Evolutionary conservation across 2,888 invertebrate genomes (phyloP), one percentile per base, ranked within the genome.

Genomic region (Helicoverpa assulta): DNA sequence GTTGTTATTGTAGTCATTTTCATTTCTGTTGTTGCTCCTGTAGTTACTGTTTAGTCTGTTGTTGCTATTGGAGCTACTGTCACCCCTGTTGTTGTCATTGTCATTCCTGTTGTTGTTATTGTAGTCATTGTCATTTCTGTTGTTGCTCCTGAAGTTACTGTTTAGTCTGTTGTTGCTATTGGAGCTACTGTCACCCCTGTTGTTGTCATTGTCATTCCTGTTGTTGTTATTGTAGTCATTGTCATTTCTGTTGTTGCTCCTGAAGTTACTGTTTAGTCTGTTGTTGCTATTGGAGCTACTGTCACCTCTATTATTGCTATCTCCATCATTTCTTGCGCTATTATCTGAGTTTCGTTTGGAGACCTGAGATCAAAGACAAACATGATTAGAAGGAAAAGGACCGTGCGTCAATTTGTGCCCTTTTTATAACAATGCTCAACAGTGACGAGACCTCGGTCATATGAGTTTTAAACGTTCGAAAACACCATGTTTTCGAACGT

Each of bases 301-400:
- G 14, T 5, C 19, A 18, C 4, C 26, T 40, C 40, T 12, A 14
- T 14, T 40, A 40, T 40, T 12, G 14, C 40, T 40, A 43, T 16
- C 43, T 14, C 43, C n/a, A 40, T 40, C 19, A 43, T 56, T 73
- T 8, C 10, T 59, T 18, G 50, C 53, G 10, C 26, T 26, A 26
- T 26, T 26, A 26, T 53, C 21, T 0, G 14, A 4, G 33, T 69
- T 37, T 16, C 47, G 60, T 18, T 66, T 59, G 37, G 74, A 50
- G 4, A 67, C 8, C 78, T 78, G 71, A 29, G 70, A 76, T 62
- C 16, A 61, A 63, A 43, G 43, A 43, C 1, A 29, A 43, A n/a
- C 0, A 1, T 14, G 18, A 33, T 50, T 1, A 40, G 16, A 7
- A 33, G 5, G n/a, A 37, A 43, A 7, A 5, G 26, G 26, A 4